phyloP scores from a whole-genome alignment of 2,888 invertebrate genomes.

The Drosophila melanosoma region DNA sequence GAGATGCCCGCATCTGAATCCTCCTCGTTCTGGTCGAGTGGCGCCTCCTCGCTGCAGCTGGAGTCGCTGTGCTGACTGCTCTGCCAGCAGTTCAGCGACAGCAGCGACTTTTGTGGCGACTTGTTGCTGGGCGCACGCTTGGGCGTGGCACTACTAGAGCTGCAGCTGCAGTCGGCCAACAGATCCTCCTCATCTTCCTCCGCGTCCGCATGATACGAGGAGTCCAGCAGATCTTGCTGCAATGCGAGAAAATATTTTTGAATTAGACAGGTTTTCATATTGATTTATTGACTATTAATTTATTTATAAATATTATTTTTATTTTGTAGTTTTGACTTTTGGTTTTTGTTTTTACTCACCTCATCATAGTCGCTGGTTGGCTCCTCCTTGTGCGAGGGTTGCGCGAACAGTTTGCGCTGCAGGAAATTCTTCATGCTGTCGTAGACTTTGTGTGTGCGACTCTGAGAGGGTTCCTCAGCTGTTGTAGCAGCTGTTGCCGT shows the following conservation, averaged over 20 bases:
- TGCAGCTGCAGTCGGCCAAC: constrained; percentile 67
- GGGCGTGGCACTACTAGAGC: constrained; percentile 42
- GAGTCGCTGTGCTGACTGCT: constrained; percentile 72
- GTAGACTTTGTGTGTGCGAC: constrained; percentile 82
- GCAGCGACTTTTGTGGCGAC: constrained; percentile 76
- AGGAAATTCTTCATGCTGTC: constrained; percentile 84
- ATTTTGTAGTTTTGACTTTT: neutral
- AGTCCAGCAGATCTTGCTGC: constrained; percentile 75
- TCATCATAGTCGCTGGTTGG: constrained; percentile 80
- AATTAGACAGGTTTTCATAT: neutral
- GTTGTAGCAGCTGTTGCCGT: constrained; percentile 20
- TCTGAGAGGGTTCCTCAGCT: constrained; percentile 43
- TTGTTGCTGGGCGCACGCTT: constrained; percentile 50
- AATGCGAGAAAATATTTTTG: neutral
- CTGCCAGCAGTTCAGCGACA: constrained; percentile 78
- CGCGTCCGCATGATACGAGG: constrained; percentile 79
- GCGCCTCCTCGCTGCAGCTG: constrained; percentile 54
- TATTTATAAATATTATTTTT: neutral
- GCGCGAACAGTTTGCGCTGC: constrained; percentile 81
- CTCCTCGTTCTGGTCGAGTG: constrained; percentile 8
- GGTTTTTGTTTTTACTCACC: constrained; percentile 49
- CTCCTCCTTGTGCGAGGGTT: constrained; percentile 61
- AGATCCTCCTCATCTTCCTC: constrained; percentile 71
- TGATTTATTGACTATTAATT: constrained; percentile 5
- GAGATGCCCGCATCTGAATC: constrained; percentile 79